Conservation (phyloP, 1,140 invertebrate species). For the Drosophila mojavensis region DNA sequence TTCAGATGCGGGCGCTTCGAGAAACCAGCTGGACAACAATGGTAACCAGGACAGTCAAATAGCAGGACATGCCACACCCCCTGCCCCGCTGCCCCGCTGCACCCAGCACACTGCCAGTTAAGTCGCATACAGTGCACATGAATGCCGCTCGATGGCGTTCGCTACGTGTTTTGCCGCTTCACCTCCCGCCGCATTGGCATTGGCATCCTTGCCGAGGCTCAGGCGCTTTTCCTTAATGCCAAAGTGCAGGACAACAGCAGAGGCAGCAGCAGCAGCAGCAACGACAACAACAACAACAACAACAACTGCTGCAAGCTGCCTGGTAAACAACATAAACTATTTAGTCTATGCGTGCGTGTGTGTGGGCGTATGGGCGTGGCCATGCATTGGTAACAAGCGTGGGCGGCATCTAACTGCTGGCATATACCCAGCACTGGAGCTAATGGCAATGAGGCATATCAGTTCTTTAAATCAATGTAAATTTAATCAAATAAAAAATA, state of each 20-base stretch:
- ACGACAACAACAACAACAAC: conserved; percentile 16
- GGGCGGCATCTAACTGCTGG: conserved; percentile 14
- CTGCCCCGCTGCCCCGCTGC: too few relatives aligned
- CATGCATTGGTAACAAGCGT: conserved; percentile 30
- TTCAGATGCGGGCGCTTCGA: background rate
- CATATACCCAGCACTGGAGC: conserved; percentile 20
- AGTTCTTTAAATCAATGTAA: background rate
- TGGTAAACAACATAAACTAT: conserved; percentile 77
- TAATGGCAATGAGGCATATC: background rate
- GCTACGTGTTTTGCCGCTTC: conserved; percentile 36
- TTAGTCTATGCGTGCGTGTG: conserved; percentile 56
- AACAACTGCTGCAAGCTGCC: conserved; percentile 39
- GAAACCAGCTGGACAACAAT: conserved; percentile 43
- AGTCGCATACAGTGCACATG: conserved; percentile 50
- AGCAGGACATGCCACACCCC: conserved; percentile 37
- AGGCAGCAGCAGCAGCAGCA: conserved; percentile 6
- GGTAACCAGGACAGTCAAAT: conserved; percentile 58
- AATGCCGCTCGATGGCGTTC: conserved; percentile 42
- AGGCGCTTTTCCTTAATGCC: conserved; percentile 60
- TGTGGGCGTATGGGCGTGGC: conserved; percentile 22
- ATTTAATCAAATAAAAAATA: too few relatives aligned
- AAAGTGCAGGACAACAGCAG: conserved; percentile 65
- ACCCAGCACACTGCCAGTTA: too few relatives aligned
- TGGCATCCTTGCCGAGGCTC: conserved; percentile 51
- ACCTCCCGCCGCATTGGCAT: conserved; percentile 21